Percentiles rank a stretch among this genome's conserved stretches.
Conservation (phyloP, 2,797 vertebrate genomes). For the Thunnus albacares region DNA sequence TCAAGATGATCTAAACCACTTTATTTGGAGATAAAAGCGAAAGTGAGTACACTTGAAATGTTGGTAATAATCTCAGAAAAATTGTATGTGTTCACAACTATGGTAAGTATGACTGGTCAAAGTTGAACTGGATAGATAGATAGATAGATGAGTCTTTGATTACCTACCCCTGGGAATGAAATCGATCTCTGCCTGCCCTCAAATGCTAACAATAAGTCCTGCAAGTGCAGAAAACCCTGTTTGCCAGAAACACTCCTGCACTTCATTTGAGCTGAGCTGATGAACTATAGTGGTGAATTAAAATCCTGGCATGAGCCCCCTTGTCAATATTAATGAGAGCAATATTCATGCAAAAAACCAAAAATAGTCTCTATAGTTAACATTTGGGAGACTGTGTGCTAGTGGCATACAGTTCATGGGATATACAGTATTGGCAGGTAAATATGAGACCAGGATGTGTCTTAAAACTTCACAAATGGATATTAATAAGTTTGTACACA, state of each 20-base stretch:
- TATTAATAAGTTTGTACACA: too few species aligned
- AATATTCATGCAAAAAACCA: slow-evolving; percentile 10
- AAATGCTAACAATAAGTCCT: slow-evolving; percentile 58
- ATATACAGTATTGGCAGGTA: too few species aligned
- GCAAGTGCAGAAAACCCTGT: slow-evolving; percentile 62
- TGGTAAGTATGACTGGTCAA: too few species aligned
- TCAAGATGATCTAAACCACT: too few species aligned
- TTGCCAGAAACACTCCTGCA: slow-evolving; percentile 65
- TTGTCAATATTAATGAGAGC: slow-evolving; percentile 53
- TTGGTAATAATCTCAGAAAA: too few species aligned
- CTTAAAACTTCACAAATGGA: not conserved
- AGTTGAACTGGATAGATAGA: too few species aligned
- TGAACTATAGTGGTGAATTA: slow-evolving; percentile 48
- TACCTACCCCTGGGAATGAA: slow-evolving; percentile 58
- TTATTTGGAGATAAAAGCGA: too few species aligned
- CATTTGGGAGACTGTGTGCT: not conserved
- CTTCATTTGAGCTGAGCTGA: slow-evolving; percentile 59
- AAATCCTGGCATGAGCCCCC: slow-evolving; percentile 29
- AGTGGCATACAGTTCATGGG: not conserved
- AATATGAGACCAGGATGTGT: not conserved
- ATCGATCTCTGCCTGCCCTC: slow-evolving; percentile 65
- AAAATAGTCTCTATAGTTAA: slow-evolving; percentile 1
- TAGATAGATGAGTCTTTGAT: slow-evolving; percentile 69
- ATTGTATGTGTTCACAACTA: too few species aligned
- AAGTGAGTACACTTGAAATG: too few species aligned